phyloP scores from a whole-genome alignment of 2,888 invertebrate species.

The Zygothrica quintamaculata region DNA sequence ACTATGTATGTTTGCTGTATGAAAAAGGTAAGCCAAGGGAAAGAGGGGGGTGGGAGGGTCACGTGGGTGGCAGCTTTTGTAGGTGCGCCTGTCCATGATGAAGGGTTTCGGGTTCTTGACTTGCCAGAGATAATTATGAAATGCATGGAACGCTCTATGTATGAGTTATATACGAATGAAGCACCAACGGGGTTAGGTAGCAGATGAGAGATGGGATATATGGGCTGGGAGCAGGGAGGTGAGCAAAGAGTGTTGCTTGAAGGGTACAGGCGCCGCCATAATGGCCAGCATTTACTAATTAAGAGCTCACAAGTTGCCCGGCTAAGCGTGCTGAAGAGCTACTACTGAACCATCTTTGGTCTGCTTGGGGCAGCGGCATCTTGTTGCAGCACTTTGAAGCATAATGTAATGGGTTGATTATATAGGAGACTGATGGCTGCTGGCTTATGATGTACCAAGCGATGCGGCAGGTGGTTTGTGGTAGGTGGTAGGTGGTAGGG shows the following conservation, averaged over 20 bases:
- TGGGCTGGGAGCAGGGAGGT: not conserved
- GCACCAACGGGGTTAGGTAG: conserved; percentile 10
- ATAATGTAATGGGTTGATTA: conserved; percentile 21
- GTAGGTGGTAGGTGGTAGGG: not conserved
- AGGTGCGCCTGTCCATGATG: conserved; percentile 72
- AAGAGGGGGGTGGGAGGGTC: not conserved
- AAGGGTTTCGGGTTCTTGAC: conserved; percentile 78
- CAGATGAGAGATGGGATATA: not conserved
- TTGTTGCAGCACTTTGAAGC: conserved; percentile 49
- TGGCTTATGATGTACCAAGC: no score
- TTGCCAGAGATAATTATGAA: conserved; percentile 75
- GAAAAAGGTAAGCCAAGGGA: conserved; percentile 8
- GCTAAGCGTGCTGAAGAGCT: conserved; percentile 67
- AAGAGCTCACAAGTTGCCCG: conserved; percentile 74
- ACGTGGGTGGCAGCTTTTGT: conserved; percentile 40
- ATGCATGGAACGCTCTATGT: conserved; percentile 73
- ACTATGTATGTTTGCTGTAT: conserved; percentile 12
- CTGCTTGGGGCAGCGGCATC: conserved; percentile 35
- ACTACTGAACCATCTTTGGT: conserved; percentile 48
- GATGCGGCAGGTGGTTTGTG: not conserved
- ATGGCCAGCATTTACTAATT: conserved; percentile 77
- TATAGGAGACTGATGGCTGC: not conserved
- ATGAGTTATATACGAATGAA: conserved; percentile 61
- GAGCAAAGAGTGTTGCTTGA: not conserved
- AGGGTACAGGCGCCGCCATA: conserved; percentile 61